These are phyloP conservation scores for Reinhardtius hippoglossoides DNA, from an alignment of 2,113 vertebrate species.

Conservation along the genomic window DNA sequence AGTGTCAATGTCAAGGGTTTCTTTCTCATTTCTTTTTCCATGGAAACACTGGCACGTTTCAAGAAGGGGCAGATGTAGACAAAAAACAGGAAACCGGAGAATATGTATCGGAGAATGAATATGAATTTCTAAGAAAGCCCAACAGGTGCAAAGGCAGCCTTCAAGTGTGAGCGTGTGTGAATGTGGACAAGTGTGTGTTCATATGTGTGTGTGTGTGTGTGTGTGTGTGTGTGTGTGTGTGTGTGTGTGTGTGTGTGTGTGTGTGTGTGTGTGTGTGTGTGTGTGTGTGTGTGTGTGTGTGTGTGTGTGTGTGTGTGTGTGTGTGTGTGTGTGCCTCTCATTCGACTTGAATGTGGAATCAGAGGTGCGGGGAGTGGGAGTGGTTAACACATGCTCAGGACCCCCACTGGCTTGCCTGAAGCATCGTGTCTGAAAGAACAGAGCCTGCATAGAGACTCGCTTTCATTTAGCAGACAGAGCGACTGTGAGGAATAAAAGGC, in stretches of 20 bases:
- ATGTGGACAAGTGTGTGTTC: conserved; percentile 13
- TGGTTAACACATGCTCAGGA: conserved; percentile 64
- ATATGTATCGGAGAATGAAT: neutral
- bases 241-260: conserved; percentile 18
- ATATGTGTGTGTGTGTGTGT: conserved; percentile 9
- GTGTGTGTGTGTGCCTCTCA: conserved; percentile 28
- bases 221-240: conserved; percentile 14
- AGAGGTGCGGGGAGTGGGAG: conserved; percentile 56
- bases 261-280: conserved; percentile 17
- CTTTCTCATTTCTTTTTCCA: neutral
- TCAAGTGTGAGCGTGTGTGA: conserved; percentile 7
- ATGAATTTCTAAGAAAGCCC: conserved; percentile 18
- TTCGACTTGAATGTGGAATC: conserved; percentile 17
- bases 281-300: conserved; percentile 14
- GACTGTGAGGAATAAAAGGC: conserved; percentile 39
- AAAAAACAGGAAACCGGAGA: conserved; percentile 21
- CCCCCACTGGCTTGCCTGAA: conserved; percentile 50
- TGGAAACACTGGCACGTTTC: neutral
- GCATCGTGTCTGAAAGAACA: conserved; percentile 46
- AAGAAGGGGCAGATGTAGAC: neutral
- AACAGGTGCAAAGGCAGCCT: conserved; percentile 57
- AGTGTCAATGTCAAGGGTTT: conserved; percentile 3
- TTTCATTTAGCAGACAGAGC: conserved; percentile 46
- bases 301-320: neutral
- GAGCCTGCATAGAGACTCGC: conserved; percentile 25